Base-by-base conservation (phyloP, 2,888 invertebrate species). In the Andrena minutula region DNA sequence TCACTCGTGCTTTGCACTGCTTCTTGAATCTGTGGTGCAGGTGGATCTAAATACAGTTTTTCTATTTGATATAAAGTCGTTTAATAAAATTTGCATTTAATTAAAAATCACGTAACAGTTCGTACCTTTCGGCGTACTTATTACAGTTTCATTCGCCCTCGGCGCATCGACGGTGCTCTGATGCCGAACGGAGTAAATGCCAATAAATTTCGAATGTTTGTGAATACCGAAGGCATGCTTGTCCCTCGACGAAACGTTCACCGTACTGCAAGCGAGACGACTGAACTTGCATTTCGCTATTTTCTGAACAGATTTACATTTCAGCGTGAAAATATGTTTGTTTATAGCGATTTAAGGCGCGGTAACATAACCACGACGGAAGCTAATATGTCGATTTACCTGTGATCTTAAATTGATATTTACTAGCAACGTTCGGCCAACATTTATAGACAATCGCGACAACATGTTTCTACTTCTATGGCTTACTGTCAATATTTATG, bases 51-150 rank as follows among this genome's bases (percentile, higher is more conserved):
- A 63, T 47, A n/a, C 49, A 30, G 28, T 5, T 5, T 1, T n/a
- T 35, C 20, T n/a, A 53, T 26, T 12, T 16, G 4, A 41, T 41
- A 41, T 16, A 41, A 41, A 12, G 41, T 41, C 1, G 41, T 20
- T 23, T 7, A 4, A 32, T 0, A 35, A 8, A 12, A 58, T 2
- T 16, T 6, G 23, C 12, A 7, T 51, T 4, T 12, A 65, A 53
- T 16, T 26, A 30, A 32, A 30, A 8, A 16, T 7, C 7, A 30
- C 26, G 26, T n/a, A 64, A 30, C 8, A 23, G 5, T 35, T 56
- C 35, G 92, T 90, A 32, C 92, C 92, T 80, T 91, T 91, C 16
- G 87, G 83, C 32, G 85, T 78, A 61, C 76, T 76, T 60, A 85
- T 77, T 30, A 60, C 61, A 49, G 65, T 61, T 49, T 53, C 66